A percentile compares a stretch with the other conserved stretches of the same genome.
These are phyloP conservation scores for Ceraclea dissimilis DNA, from an alignment of 2,888 invertebrate species.

Conservation along the genomic window DNA sequence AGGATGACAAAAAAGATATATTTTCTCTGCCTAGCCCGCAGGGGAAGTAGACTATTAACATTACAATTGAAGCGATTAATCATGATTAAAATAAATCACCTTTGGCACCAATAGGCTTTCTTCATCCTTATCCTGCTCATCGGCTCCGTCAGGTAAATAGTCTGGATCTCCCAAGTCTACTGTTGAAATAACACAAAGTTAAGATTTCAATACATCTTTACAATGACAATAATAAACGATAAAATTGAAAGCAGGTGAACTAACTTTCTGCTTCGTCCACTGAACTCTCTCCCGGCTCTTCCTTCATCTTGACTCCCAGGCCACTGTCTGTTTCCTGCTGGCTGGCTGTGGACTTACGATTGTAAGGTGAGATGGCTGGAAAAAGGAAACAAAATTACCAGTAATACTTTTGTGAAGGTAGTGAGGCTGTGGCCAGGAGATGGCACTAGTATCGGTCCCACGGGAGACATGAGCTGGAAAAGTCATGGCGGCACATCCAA, in stretches of 20 bases:
- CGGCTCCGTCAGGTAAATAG: neutral
- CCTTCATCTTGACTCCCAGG: constrained; percentile 30
- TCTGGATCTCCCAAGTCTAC: neutral
- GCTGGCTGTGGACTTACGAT: constrained; percentile 34
- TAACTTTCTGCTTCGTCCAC: constrained; percentile 20
- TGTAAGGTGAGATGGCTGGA: constrained; percentile 41
- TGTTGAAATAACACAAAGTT: neutral
- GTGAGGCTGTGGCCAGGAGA: no score
- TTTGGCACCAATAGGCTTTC: neutral
- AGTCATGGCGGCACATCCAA: no score
- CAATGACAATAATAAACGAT: no score
- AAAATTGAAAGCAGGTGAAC: neutral
- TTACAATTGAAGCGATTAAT: no score
- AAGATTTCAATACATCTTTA: no score
- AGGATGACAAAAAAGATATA: no score
- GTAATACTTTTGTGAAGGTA: no score
- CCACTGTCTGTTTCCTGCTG: constrained; percentile 8
- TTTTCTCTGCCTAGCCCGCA: no score
- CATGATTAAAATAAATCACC: no score
- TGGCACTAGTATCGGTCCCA: no score
- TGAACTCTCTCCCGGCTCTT: constrained; percentile 17
- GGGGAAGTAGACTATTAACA: no score
- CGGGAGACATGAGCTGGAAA: no score
- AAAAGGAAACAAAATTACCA: constrained; percentile 9
- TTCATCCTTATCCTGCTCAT: neutral